Base-by-base conservation (phyloP, 2,888 invertebrate species). In the Zygogramma bicolorata region DNA sequence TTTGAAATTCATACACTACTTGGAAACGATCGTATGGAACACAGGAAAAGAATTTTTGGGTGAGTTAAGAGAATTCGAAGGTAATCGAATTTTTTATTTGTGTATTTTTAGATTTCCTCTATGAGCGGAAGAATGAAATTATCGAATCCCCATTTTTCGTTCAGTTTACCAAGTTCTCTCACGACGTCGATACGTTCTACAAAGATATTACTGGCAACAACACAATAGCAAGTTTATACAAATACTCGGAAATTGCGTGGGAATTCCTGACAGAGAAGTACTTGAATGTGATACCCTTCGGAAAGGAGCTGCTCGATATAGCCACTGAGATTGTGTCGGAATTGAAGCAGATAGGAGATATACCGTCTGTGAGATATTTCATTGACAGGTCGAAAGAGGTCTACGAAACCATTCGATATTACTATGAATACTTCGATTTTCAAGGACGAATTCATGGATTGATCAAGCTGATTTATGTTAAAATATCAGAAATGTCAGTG, bases 61-160 rank as follows among this genome's bases (percentile, higher is more conserved):
- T 89, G 85, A 83, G 81, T 65, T 15, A 57, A 34, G 20, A n/a
- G n/a, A n/a, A 65, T 49, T 40, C 29, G 7, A 42, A 13, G 0
- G n/a, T n/a, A n/a, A n/a, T n/a, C n/a, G n/a, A n/a, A n/a, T n/a
- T n/a, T n/a, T n/a, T n/a, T n/a, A n/a, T n/a, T n/a, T n/a, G n/a
- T n/a, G n/a, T n/a, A n/a, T n/a, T n/a, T n/a, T n/a, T n/a, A 89
- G 94, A 95, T 82, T 96, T 95, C 85, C 90, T 96, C 78, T 94
- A 95, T 80, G 92, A 93, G 70, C 90, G 94, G 2, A 93, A 93
- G 60, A 93, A 92, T 73, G 95, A 95, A 83, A 86, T 96, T 73
- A 92, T 95, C 0, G 93, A 92, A 63, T 94, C 94, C 0, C 93
- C 94, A 0, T 95, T 95, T 81, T 96, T 95, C 83, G 93, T 92